phyloP scores from a whole-genome alignment of 2,888 invertebrate species.

The Rhingia rostrata region DNA sequence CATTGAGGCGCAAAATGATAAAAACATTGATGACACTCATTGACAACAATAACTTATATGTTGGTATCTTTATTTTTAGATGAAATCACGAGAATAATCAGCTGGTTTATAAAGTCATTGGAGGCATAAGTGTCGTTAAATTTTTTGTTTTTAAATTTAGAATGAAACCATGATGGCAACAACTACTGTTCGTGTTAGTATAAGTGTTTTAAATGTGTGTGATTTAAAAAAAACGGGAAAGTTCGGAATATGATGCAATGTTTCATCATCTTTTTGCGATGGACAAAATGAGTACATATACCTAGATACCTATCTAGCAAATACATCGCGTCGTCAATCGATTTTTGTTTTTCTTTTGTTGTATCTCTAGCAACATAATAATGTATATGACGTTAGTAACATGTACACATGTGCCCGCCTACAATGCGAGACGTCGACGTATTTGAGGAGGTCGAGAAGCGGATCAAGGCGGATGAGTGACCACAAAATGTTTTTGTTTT shows the following conservation, averaged over 20 bases:
- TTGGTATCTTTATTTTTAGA: slow-evolving; percentile 39
- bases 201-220: slow-evolving; percentile 4
- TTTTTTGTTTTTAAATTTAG: slow-evolving; percentile 34
- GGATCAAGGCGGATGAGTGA: slow-evolving; percentile 22
- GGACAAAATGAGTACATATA: not conserved
- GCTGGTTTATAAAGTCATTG: slow-evolving; percentile 53
- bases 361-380: too few species aligned
- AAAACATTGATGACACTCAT: slow-evolving; percentile 30
- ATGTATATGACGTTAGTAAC: too few species aligned
- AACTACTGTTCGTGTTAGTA: not conserved
- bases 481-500: slow-evolving; percentile 7
- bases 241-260: slow-evolving; percentile 59
- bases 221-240: slow-evolving; percentile 48
- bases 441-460: slow-evolving; percentile 4
- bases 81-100: slow-evolving; percentile 40
- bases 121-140: slow-evolving; percentile 12
- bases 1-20: slow-evolving; percentile 13
- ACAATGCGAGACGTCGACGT: too few species aligned
- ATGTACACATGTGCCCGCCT: too few species aligned
- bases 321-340: not conserved
- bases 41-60: slow-evolving; percentile 33
- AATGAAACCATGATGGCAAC: slow-evolving; percentile 19
- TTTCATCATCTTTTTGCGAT: slow-evolving; percentile 60
- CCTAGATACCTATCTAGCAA: not conserved
- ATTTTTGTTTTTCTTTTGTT: not conserved